Evolutionary conservation across 2,888 invertebrate species (phyloP).

Genomic region (Volucella inflata): DNA sequence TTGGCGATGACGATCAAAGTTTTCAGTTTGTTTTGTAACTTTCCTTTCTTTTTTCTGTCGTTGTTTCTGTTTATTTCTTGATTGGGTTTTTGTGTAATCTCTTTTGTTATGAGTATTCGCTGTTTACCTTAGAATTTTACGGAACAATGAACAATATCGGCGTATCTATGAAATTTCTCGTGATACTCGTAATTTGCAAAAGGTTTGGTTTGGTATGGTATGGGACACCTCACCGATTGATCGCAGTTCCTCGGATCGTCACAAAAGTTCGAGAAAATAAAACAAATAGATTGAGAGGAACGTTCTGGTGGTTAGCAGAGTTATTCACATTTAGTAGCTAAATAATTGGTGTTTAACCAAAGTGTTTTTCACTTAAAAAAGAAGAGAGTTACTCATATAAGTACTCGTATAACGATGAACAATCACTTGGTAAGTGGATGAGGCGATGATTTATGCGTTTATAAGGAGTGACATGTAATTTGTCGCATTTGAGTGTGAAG

Average conservation of each 20-base stretch:
- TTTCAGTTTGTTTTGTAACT: conserved; percentile 17
- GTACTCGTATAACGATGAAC: background rate
- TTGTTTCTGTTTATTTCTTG: conserved; percentile 64
- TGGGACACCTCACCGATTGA: background rate
- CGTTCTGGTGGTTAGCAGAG: background rate
- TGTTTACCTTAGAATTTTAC: conserved; percentile 60
- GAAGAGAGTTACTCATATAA: background rate
- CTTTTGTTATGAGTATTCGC: conserved; percentile 15
- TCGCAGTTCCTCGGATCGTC: background rate
- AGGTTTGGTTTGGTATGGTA: background rate
- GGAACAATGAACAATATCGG: background rate
- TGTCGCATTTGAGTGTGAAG: background rate
- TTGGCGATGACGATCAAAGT: conserved; percentile 3
- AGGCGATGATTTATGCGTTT: conserved; percentile 18
- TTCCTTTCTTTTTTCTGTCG: conserved; percentile 42
- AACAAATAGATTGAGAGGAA: conserved; percentile 1
- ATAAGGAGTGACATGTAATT: conserved; percentile 22
- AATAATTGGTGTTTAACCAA: conserved; percentile 25
- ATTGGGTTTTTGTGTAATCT: conserved; percentile 49
- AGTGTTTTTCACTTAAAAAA: conserved; percentile 7
- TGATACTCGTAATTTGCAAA: conserved; percentile 47
- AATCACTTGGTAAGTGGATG: background rate
- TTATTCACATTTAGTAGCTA: conserved; percentile 13
- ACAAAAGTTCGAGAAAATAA: conserved; percentile 1
- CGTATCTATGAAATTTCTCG: conserved; percentile 52